A percentile compares a stretch with the other conserved stretches of the same genome.
These are phyloP conservation scores for Bubalus kerabau DNA, from an alignment of 2,113 vertebrate genomes.

Conservation along the genomic window DNA sequence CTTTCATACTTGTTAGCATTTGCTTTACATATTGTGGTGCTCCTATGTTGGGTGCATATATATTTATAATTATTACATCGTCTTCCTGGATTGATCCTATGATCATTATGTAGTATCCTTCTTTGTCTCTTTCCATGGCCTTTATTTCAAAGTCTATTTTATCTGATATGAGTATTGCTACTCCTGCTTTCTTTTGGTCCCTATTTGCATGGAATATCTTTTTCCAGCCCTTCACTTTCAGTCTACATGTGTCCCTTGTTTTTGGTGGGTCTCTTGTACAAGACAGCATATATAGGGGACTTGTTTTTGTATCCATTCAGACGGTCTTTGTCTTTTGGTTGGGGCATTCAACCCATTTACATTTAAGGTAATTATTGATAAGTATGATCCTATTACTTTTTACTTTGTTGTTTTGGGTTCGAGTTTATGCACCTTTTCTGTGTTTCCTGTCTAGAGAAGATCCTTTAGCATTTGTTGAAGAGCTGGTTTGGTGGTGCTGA, in stretches of 20 bases:
- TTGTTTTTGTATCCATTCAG: not conserved
- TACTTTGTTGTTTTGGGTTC: not conserved
- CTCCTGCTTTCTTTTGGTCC: not conserved
- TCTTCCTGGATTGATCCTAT: not conserved
- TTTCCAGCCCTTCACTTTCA: not conserved
- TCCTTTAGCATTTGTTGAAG: not conserved
- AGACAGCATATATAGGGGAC: not conserved
- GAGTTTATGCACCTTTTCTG: not conserved
- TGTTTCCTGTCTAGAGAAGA: not conserved
- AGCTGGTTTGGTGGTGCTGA: not conserved
- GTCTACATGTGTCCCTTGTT: not conserved
- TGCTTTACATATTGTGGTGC: not conserved
- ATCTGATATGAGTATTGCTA: not conserved
- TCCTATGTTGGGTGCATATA: not conserved
- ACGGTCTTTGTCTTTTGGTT: not conserved
- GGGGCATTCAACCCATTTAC: not conserved
- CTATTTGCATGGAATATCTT: not conserved
- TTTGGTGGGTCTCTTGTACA: not conserved
- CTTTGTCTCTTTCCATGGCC: not conserved
- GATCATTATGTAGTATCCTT: not conserved
- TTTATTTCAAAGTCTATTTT: not conserved
- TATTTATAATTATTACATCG: not conserved
- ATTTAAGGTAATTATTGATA: not conserved
- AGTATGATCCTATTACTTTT: not conserved
- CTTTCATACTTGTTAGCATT: not conserved